phyloP scores from a whole-genome alignment of 2,113 vertebrate species.

The Ranitomeya imitator region DNA sequence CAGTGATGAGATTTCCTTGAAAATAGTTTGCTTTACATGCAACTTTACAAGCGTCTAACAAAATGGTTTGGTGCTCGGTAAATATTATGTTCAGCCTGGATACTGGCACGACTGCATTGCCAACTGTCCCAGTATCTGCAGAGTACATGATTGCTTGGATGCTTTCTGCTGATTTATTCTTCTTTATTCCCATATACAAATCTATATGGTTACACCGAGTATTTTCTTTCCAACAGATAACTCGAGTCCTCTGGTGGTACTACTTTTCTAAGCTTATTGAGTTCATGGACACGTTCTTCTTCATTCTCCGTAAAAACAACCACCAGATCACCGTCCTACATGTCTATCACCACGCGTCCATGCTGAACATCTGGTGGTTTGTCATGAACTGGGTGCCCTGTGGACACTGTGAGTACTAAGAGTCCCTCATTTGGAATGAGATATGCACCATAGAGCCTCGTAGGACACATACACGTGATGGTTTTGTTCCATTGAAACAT shows the following conservation, averaged over 20 bases:
- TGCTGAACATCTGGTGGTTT: constrained; percentile 99
- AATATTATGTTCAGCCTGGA: too few species aligned
- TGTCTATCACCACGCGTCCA: constrained; percentile 90
- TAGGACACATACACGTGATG: neutral
- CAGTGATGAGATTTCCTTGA: too few species aligned
- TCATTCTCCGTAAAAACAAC: constrained; percentile 94
- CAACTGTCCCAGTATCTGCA: neutral
- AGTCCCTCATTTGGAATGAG: neutral
- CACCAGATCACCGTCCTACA: constrained; percentile 96
- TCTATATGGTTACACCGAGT: neutral
- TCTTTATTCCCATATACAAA: neutral
- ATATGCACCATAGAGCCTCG: neutral
- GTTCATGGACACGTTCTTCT: constrained; percentile 99
- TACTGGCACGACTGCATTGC: neutral
- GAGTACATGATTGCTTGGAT: neutral
- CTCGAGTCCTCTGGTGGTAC: constrained; percentile 95
- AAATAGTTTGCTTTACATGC: too few species aligned
- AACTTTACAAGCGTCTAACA: too few species aligned
- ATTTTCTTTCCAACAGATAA: constrained; percentile 73
- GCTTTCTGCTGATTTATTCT: neutral
- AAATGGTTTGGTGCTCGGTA: too few species aligned
- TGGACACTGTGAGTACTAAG: constrained; percentile 89
- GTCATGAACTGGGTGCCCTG: constrained; percentile 98
- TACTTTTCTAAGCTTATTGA: constrained; percentile 98
- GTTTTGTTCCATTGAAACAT: neutral